Evolutionary conservation across 2,888 invertebrate genomes (phyloP).

Genomic region (Cheilosia grossa): DNA sequence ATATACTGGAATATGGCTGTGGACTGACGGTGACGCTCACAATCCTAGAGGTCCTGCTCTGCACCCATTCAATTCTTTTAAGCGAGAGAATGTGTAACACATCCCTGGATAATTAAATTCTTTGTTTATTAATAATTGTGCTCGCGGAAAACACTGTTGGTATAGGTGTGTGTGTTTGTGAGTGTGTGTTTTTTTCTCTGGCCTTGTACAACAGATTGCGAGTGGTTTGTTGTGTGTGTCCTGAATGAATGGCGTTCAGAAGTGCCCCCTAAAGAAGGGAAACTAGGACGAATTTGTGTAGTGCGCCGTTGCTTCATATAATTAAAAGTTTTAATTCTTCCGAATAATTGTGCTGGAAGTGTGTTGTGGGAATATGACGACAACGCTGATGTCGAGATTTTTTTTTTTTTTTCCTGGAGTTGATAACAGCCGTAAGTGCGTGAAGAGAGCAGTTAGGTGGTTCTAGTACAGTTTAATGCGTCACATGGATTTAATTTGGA

Average conservation of each 20-base stretch:
- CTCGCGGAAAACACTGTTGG: conserved; percentile 24
- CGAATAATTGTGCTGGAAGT: conserved; percentile 40
- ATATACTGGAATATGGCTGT: background rate
- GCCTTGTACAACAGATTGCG: conserved; percentile 30
- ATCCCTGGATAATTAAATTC: conserved; percentile 71
- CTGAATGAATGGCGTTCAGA: conserved; percentile 22
- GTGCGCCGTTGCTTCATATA: conserved; percentile 42
- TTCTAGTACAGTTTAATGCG: background rate
- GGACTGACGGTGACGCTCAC: conserved; percentile 20
- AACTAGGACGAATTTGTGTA: conserved; percentile 56
- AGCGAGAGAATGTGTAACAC: conserved; percentile 65
- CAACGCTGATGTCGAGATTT: background rate
- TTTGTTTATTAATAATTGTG: conserved; percentile 62
- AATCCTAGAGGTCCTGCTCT: conserved; percentile 16
- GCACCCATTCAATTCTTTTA: conserved; percentile 37
- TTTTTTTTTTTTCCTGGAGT: background rate
- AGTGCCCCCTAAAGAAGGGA: conserved; percentile 16
- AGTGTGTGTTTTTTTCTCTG: conserved; percentile 18
- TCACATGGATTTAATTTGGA: too few species aligned
- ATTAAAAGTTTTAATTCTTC: conserved; percentile 26
- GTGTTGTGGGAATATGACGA: conserved; percentile 39
- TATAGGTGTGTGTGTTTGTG: conserved; percentile 10
- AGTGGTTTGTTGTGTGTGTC: background rate
- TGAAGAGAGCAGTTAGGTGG: background rate
- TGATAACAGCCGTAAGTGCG: conserved; percentile 3